phyloP scores from a whole-genome alignment of 2,888 invertebrate species.

The Agrotis ipsilon region DNA sequence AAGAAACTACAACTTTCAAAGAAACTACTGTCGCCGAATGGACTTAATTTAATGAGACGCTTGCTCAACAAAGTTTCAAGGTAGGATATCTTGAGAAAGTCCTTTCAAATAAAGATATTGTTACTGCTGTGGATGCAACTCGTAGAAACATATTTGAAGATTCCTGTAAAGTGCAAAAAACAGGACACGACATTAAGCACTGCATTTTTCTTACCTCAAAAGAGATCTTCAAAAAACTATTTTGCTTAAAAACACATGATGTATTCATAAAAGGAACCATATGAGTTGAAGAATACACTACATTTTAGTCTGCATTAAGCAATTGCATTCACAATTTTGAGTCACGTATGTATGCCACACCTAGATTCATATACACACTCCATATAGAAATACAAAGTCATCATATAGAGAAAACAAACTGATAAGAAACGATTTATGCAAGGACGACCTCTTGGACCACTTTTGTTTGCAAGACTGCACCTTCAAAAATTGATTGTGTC shows the following conservation, averaged over 20 bases:
- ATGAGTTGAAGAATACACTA: constrained; percentile 3
- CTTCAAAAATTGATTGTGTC: neutral
- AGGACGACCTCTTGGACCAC: neutral
- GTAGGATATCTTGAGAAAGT: neutral
- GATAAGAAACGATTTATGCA: constrained; percentile 3
- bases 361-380: neutral
- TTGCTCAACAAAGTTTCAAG: neutral
- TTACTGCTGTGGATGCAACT: neutral
- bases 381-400: neutral
- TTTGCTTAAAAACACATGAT: neutral
- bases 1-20: neutral
- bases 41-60: neutral
- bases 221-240: too few relatives aligned
- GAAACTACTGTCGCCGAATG: neutral
- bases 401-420: constrained; percentile 7
- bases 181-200: too few relatives aligned
- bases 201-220: too few relatives aligned
- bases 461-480: neutral
- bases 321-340: constrained; percentile 25
- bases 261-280: neutral
- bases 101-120: neutral
- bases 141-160: neutral
- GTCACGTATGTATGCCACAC: constrained; percentile 1
- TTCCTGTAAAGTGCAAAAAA: too few relatives aligned
- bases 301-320: constrained; percentile 10